Conservation (phyloP, 2,797 vertebrate species). For the Emydoidea blandingii region DNA sequence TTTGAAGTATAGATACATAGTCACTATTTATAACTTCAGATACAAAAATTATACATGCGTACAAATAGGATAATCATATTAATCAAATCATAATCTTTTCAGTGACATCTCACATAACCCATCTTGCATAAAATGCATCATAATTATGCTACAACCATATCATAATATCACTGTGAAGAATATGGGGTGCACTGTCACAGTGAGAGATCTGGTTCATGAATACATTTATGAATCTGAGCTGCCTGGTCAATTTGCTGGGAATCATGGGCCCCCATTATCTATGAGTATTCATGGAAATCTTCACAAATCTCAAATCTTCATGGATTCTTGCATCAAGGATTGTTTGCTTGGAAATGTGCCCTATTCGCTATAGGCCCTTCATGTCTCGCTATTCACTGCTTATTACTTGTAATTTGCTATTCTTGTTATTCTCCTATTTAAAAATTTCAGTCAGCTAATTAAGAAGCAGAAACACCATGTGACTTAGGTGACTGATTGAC, state of each 20-base stretch:
- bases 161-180: no score
- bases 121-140: no score
- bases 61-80: no score
- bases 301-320: neutral
- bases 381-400: slow-evolving; percentile 54
- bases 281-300: neutral
- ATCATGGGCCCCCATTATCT: neutral
- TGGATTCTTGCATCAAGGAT: neutral
- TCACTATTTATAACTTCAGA: no score
- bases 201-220: neutral
- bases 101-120: no score
- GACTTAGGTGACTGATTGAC: slow-evolving; percentile 46
- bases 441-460: slow-evolving; percentile 30
- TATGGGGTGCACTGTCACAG: no score
- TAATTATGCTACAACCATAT: no score
- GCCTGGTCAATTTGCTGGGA: fast-evolving
- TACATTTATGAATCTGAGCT: neutral
- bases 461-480: slow-evolving; percentile 62
- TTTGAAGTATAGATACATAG: no score
- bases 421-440: slow-evolving; percentile 29
- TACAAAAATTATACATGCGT: no score
- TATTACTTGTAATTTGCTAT: slow-evolving; percentile 1
- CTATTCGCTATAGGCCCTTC: slow-evolving; percentile 10
- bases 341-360: slow-evolving; percentile 48
- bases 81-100: no score